Base-by-base conservation (phyloP, 2,888 invertebrate species). In the Cryptocheilus praepositus region DNA sequence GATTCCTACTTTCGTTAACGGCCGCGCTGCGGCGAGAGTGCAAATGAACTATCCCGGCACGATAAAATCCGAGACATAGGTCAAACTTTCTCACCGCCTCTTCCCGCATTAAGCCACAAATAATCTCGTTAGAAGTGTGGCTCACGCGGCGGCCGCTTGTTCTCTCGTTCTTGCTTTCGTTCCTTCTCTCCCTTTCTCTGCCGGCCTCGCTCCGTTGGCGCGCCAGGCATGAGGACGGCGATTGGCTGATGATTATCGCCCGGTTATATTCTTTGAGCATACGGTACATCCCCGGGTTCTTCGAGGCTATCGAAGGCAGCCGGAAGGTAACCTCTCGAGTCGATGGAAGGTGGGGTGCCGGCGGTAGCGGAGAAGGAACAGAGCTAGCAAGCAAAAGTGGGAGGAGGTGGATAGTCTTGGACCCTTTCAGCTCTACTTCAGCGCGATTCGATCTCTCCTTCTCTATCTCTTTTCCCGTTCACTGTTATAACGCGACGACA, bases 281-380 rank as follows among this genome's bases (percentile, higher is more conserved):
- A 80, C 77, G 61, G 80, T 78, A 70, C 70, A 77, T 71, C 80
- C 59, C 44, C 58, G 28, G 43, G 59, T 16, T 64, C 53, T 71
- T 73, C 73, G 67, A 71, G 69, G 72, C 71, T 74, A 77, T 79
- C 76, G 77, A 77, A 70, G 76, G 73, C 74, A 79, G 79, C 79
- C 82, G 81, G 83, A 82, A 83, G 82, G 79, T 78, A 77, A 82
- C 73, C 79, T 73, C 36, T 65, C 67, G 62, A 59, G 64, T 56
- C 56, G 59, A 64, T 64, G 64, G 55, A 21, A 53, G 22, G 8
- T 13, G 53, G 44, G 25, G 36, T 36, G 36, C 4, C 28, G 28
- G 28, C 7, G 28, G 44, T n/a, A 43, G 59, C 68, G 62, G 61
- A 53, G 63, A 63, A 16, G 49, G 49, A 49, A 49, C 5, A 49